A percentile compares a stretch with the other conserved stretches of the same genome.
These are phyloP conservation scores for Caerostris extrusa DNA, from an alignment of 1,140 invertebrate species.

Conservation along the genomic window DNA sequence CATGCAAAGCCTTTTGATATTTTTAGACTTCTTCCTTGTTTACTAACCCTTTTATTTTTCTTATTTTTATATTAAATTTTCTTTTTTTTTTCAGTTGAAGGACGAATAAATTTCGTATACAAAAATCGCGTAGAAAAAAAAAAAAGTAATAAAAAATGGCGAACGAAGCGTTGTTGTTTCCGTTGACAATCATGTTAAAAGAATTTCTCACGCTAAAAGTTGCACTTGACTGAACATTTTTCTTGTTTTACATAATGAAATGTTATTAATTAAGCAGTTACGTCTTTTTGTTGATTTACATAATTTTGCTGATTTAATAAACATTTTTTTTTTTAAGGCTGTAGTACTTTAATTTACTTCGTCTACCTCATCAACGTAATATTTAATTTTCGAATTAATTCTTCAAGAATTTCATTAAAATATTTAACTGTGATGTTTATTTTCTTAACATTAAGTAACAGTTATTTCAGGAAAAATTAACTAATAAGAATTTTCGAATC, in stretches of 20 bases:
- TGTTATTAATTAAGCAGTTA: conserved; percentile 24
- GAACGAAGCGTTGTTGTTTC: not conserved
- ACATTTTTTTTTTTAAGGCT: not conserved
- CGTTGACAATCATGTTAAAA: not conserved
- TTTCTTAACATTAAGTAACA: not conserved
- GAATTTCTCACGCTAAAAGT: conserved; percentile 37
- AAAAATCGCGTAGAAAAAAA: not conserved
- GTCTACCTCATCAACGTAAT: not conserved
- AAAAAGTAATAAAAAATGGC: not conserved
- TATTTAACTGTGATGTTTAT: not conserved
- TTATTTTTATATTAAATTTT: not conserved
- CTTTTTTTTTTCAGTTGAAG: not conserved
- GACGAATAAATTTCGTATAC: not conserved
- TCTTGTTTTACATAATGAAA: conserved; percentile 8
- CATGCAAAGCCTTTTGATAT: not conserved
- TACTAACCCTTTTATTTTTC: not conserved
- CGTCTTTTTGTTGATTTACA: not conserved
- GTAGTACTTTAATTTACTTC: not conserved
- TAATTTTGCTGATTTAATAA: conserved; percentile 10
- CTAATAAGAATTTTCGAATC: no score
- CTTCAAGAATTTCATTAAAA: not conserved
- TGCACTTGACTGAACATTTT: not conserved
- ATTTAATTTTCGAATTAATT: not conserved
- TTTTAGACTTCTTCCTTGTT: not conserved
- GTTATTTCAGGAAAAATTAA: no score